Evolutionary conservation across 2,113 vertebrate species (phyloP).

Genomic region (Euleptes europaea): DNA sequence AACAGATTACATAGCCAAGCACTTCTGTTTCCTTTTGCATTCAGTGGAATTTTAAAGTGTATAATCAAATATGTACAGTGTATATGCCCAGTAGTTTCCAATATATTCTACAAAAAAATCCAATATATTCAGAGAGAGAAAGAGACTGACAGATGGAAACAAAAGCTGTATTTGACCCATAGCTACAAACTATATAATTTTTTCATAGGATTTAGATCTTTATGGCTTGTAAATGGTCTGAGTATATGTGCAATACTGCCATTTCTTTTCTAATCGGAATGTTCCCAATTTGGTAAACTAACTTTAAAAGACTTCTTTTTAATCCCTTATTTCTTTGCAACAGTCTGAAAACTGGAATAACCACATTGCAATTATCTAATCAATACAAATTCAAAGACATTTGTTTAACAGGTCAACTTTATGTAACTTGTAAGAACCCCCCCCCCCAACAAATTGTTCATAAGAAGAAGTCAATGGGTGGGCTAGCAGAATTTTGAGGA

Average conservation of each 20-base stretch:
- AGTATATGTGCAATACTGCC: not conserved
- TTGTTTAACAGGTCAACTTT: fast-evolving
- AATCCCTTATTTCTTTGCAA: not conserved
- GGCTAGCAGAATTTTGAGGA: fast-evolving
- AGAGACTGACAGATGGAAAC: no score
- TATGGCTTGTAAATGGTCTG: not conserved
- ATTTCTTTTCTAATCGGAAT: not conserved
- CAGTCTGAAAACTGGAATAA: slow-evolving; percentile 2
- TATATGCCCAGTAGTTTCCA: no score
- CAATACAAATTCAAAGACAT: not conserved
- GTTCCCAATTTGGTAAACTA: not conserved
- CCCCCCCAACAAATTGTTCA: not conserved
- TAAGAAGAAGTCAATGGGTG: not conserved
- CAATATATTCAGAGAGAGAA: no score
- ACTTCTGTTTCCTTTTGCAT: not conserved
- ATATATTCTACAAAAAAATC: no score
- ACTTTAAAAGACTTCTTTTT: not conserved
- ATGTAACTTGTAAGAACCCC: not conserved
- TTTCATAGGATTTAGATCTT: not conserved
- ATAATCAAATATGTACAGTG: not conserved
- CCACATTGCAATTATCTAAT: not conserved
- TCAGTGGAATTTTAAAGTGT: not conserved
- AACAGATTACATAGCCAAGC: not conserved
- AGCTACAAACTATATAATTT: no score
- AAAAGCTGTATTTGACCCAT: no score